These are phyloP conservation scores for Acropora tenuis DNA, from an alignment of 64 coral and sea anemone genomes.

Conservation along the genomic window DNA sequence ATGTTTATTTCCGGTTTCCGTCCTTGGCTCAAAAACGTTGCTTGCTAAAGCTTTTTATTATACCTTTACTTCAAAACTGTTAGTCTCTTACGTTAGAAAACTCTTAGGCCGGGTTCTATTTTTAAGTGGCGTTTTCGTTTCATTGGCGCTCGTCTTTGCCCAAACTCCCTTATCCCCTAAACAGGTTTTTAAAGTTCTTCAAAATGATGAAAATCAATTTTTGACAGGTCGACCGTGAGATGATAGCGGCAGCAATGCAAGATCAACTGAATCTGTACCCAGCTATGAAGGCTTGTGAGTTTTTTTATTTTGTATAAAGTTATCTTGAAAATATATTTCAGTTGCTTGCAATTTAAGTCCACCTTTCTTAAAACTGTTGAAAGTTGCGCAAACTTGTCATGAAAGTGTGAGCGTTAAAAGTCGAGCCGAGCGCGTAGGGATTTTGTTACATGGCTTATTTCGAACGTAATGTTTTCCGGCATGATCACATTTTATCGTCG, in stretches of 20 bases:
- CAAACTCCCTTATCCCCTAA: no score
- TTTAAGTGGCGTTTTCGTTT: no score
- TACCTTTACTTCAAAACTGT: no score
- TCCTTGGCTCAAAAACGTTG: no score
- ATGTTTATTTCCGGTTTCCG: no score
- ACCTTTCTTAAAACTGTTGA: background rate
- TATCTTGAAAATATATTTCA: background rate
- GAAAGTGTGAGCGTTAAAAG: background rate
- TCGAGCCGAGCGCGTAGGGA: background rate
- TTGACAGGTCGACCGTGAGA: conserved; percentile 19
- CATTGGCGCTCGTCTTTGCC: no score
- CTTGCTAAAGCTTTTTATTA: no score
- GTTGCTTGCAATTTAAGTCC: background rate
- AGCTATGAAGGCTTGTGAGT: conserved; percentile 27
- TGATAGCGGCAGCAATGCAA: conserved; percentile 1
- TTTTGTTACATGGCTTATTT: no score
- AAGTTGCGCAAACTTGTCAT: background rate
- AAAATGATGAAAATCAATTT: background rate
- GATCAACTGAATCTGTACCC: conserved; percentile 8
- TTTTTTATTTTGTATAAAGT: background rate
- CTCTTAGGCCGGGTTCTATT: no score
- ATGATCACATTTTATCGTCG: background rate
- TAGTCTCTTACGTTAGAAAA: no score
- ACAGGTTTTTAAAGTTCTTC: background rate
- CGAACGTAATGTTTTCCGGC: no score